A percentile compares a stretch with the other conserved stretches of the same genome.
phyloP scores from a whole-genome alignment of 2,797 vertebrate genomes.

The Lepilemur ruficaudatus region DNA sequence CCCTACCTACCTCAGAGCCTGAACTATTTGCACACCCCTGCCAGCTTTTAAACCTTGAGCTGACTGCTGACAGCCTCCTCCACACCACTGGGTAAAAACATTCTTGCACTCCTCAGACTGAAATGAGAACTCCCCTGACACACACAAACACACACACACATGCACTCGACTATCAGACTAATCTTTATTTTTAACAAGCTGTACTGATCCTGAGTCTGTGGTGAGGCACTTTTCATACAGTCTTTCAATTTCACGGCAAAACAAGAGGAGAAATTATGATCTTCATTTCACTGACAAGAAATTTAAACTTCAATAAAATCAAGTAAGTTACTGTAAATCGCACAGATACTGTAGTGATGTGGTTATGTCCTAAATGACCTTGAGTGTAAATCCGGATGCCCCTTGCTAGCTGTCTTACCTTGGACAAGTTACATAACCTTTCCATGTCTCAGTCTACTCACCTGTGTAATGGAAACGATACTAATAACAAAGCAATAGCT shows the following conservation, averaged over 20 bases:
- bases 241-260: neutral
- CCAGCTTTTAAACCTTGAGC: neutral
- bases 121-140: neutral
- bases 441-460: neutral
- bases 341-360: neutral
- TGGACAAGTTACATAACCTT: neutral
- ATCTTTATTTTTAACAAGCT: slow-evolving; percentile 35
- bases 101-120: neutral
- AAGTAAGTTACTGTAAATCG: neutral
- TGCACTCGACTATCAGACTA: neutral
- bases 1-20: neutral
- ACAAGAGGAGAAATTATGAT: neutral
- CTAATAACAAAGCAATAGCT: neutral
- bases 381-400: neutral
- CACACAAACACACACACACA: neutral
- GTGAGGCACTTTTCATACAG: neutral
- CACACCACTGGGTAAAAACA: neutral
- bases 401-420: neutral
- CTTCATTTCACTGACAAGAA: neutral
- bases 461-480: neutral
- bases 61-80: neutral
- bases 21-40: neutral
- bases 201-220: neutral
- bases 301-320: neutral
- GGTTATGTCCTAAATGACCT: neutral